phyloP scores from a whole-genome alignment of 2,888 invertebrate species.

The Apotomis turbidana region DNA sequence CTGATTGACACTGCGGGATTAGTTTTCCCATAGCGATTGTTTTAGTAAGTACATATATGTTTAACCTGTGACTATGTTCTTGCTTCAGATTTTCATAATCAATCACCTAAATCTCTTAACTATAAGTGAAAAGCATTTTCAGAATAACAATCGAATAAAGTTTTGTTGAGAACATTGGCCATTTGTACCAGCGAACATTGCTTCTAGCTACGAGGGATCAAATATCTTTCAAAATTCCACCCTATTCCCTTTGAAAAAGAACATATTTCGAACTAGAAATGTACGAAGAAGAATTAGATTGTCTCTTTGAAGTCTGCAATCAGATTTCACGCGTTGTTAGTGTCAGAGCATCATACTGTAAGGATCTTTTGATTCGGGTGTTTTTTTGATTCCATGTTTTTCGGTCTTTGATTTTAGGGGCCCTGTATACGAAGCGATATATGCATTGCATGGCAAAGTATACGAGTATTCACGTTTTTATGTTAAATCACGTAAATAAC shows the following conservation, averaged over 20 bases:
- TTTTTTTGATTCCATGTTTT: slow-evolving; percentile 81
- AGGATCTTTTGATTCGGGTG: slow-evolving; percentile 78
- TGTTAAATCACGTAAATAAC: too few relatives aligned
- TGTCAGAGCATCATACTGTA: slow-evolving; percentile 77
- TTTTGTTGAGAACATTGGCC: slow-evolving; percentile 53
- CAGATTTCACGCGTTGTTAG: slow-evolving; percentile 82
- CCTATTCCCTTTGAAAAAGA: slow-evolving; percentile 36
- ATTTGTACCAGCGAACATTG: slow-evolving; percentile 51
- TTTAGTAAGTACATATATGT: too few relatives aligned
- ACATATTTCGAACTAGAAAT: slow-evolving; percentile 41
- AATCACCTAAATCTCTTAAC: background rate
- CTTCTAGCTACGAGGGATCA: slow-evolving; percentile 46
- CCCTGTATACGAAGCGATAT: background rate
- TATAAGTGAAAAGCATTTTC: background rate
- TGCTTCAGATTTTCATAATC: too few relatives aligned
- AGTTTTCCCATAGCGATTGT: too few relatives aligned
- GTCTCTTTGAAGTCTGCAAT: slow-evolving; percentile 79
- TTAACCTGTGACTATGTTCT: too few relatives aligned
- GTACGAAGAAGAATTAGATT: slow-evolving; percentile 47
- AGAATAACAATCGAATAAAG: slow-evolving; percentile 9
- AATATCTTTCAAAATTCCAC: slow-evolving; percentile 47
- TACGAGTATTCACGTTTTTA: too few relatives aligned
- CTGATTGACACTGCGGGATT: too few relatives aligned
- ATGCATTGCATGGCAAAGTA: too few relatives aligned
- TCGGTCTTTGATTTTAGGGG: slow-evolving; percentile 65